These are phyloP conservation scores for Pseudococcus longispinus DNA, from an alignment of 2,888 invertebrate genomes.

Conservation along the genomic window DNA sequence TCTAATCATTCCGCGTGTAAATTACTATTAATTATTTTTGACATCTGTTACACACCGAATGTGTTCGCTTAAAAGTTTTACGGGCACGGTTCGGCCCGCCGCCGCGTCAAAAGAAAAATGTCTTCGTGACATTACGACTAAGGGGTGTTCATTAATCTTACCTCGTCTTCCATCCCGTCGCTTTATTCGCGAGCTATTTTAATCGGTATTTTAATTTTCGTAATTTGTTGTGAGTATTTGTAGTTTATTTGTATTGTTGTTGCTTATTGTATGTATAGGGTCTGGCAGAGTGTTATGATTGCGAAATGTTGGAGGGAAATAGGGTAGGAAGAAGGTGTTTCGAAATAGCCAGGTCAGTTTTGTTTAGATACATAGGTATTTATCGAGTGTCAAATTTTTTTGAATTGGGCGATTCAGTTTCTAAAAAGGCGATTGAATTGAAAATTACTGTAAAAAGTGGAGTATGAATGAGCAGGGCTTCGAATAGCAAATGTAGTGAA, in stretches of 20 bases:
- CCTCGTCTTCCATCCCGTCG: background rate
- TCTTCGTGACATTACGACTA: constrained; percentile 36
- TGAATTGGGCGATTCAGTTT: too few relatives aligned
- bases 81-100: background rate
- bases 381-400: too few relatives aligned
- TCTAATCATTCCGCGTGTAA: constrained; percentile 45
- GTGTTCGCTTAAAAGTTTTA: constrained; percentile 38
- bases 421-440: too few relatives aligned
- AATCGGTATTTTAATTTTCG: constrained; percentile 24
- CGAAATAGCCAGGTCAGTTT: too few relatives aligned
- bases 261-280: background rate
- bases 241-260: background rate
- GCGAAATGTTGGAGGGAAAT: too few relatives aligned
- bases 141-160: constrained; percentile 42
- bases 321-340: too few relatives aligned
- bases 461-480: too few relatives aligned
- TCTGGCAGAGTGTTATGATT: background rate
- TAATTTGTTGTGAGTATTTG: background rate
- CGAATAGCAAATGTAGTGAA: too few relatives aligned
- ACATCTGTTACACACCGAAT: constrained; percentile 35
- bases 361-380: too few relatives aligned
- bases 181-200: constrained; percentile 10
- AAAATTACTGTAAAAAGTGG: too few relatives aligned
- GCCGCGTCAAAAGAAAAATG: constrained; percentile 16
- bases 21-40: constrained; percentile 52